These are phyloP conservation scores for Tinea trinotella DNA, from an alignment of 2,888 invertebrate genomes.

Conservation along the genomic window DNA sequence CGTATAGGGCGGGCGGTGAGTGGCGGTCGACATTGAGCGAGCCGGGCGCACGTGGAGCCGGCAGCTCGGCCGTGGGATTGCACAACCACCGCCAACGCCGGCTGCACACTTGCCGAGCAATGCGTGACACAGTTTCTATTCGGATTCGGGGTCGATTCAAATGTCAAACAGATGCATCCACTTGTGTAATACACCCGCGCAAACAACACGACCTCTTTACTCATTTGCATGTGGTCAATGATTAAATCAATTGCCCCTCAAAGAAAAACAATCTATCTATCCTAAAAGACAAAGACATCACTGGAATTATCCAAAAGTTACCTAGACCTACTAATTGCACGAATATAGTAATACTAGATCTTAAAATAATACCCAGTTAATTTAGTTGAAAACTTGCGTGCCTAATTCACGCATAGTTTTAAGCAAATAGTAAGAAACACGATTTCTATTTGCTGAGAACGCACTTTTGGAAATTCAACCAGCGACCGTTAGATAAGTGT, in stretches of 20 bases:
- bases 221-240: constrained; percentile 1
- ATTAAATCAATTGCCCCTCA: neutral
- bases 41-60: constrained; percentile 46
- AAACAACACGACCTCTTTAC: neutral
- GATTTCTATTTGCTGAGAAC: constrained; percentile 10
- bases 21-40: constrained; percentile 44
- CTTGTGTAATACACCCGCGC: constrained; percentile 58
- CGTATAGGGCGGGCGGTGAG: constrained; percentile 32
- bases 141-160: constrained; percentile 72
- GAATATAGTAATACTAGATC: neutral
- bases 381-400: neutral
- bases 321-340: no score
- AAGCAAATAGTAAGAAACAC: neutral
- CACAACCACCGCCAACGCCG: constrained; percentile 53
- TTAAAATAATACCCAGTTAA: neutral
- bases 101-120: constrained; percentile 42
- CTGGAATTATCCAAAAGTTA: no score
- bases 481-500: constrained; percentile 8
- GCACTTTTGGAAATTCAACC: constrained; percentile 2
- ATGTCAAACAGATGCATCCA: constrained; percentile 70
- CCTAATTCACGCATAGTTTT: neutral
- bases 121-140: constrained; percentile 72
- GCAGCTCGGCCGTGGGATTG: constrained; percentile 62
- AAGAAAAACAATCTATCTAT: neutral
- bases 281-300: neutral